A percentile compares a stretch with the other conserved stretches of the same genome.
Evolutionary conservation across 2,888 invertebrate genomes (phyloP).

Genomic region (Anthophora plumipes): DNA sequence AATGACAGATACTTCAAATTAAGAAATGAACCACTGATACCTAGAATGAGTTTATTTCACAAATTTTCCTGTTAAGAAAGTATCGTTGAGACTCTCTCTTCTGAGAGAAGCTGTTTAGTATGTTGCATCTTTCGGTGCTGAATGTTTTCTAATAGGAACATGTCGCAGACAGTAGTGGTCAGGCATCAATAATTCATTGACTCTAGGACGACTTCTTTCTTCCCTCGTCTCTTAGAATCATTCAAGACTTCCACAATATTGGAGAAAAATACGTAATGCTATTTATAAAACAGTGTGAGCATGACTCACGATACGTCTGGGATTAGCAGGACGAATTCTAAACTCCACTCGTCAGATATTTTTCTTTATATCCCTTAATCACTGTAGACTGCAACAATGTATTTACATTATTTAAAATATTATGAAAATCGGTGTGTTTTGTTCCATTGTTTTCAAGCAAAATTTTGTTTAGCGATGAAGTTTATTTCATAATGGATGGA

Average conservation of each 20-base stretch:
- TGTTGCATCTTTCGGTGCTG: conserved; percentile 9
- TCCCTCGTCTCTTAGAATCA: not conserved
- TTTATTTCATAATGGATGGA: no score
- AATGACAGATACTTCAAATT: no score
- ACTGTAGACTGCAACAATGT: no score
- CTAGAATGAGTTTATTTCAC: not conserved
- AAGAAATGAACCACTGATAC: no score
- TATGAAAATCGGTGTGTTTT: no score
- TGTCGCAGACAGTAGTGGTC: conserved; percentile 19
- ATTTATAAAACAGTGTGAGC: not conserved
- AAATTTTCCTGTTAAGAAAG: not conserved
- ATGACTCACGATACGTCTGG: no score
- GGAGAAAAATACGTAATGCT: not conserved
- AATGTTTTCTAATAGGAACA: conserved; percentile 23
- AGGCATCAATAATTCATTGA: conserved; percentile 31
- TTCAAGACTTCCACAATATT: not conserved
- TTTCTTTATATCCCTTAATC: no score
- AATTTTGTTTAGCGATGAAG: no score
- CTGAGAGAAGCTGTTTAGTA: conserved; percentile 10
- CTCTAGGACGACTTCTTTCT: conserved; percentile 17
- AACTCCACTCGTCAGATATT: no score
- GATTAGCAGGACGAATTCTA: no score
- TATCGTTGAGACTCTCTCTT: not conserved
- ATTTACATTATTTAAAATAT: no score
- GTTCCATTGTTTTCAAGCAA: no score